These are phyloP conservation scores for Micropoecilia bifurca DNA, from an alignment of 2,797 vertebrate genomes.

Conservation along the genomic window DNA sequence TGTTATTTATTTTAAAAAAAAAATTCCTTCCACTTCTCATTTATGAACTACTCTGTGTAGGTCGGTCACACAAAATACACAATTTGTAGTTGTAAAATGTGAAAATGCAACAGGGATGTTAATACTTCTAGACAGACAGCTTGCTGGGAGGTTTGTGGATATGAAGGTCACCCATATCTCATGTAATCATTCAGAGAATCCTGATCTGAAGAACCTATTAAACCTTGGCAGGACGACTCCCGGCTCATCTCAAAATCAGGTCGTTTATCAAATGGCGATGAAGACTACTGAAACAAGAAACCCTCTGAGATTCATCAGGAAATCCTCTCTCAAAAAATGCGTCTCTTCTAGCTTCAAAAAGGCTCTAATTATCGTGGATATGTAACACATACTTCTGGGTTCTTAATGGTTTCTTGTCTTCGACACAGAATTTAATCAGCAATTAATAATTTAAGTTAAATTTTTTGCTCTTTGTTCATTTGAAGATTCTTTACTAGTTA, in stretches of 20 bases:
- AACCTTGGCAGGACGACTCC: conserved; percentile 33
- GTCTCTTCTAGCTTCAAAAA: conserved; percentile 33
- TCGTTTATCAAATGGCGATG: conserved; percentile 55
- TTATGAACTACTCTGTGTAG: background rate
- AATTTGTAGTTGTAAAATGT: background rate
- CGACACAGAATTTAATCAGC: background rate
- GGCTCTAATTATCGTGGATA: background rate
- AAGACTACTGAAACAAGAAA: conserved; percentile 45
- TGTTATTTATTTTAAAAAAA: background rate
- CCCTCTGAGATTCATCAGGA: conserved; percentile 44
- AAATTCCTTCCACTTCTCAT: background rate
- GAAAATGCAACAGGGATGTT: background rate
- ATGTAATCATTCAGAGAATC: conserved; percentile 43
- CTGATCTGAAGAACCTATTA: conserved; percentile 10
- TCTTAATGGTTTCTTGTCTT: background rate
- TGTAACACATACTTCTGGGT: conserved; percentile 7
- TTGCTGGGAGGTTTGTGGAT: background rate
- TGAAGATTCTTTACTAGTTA: background rate
- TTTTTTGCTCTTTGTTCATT: background rate
- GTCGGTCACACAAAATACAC: background rate
- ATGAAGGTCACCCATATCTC: conserved; percentile 30
- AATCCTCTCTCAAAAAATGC: conserved; percentile 51
- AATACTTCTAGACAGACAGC: background rate
- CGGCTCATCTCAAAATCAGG: conserved; percentile 58
- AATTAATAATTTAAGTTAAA: background rate